Base-by-base conservation (phyloP, 1,140 invertebrate species). In the Sitobion miscanthi region DNA sequence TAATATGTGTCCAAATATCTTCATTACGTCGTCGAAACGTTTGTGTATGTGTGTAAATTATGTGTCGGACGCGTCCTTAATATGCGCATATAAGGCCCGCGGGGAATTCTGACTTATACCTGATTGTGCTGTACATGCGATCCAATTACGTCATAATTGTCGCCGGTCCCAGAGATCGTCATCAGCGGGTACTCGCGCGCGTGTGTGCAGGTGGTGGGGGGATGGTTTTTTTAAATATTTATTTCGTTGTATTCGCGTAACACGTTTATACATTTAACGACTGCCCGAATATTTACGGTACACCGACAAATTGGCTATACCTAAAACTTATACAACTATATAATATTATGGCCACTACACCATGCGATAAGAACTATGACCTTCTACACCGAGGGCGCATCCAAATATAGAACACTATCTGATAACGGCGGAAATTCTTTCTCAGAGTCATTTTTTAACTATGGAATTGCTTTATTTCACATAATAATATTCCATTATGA, bases 61-160 rank as follows among this genome's bases (percentile, higher is more conserved):
- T 35, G 14, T 87, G 45, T 87, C 47, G 30, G n/a, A 49, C 30
- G 7, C 45, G 45, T 49, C 47, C 47, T 69, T 69, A 69, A n/a
- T 69, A 69, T 1, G n/a, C 45, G n/a, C n/a, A 62, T 45, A 82
- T 42, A 91, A 45, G 90, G 45, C 82, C 77, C 91, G 82, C 23
- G 30, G 91, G 90, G 87, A 89, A 62, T 62, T 35, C 45, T 20
- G 47, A 69, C 23, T 30, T 83, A 57, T 93, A 85, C 77, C 45
- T 86, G 45, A 83, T 86, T 52, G 47, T 77, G 23, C 42, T 38
- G 47, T 77, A 42, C 30, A 47, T 47, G 57, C 38, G 89, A 83
- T 91, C 82, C 91, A 93, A 93, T 93, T 93, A 93, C 91, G 30
- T 52, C 77, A 49, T 83, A 82, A 91, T 49, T 69, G 77, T 91